A percentile compares a stretch with the other conserved stretches of the same genome.
phyloP scores from a whole-genome alignment of 2,888 invertebrate species.

The Pristionchus mayeri region DNA sequence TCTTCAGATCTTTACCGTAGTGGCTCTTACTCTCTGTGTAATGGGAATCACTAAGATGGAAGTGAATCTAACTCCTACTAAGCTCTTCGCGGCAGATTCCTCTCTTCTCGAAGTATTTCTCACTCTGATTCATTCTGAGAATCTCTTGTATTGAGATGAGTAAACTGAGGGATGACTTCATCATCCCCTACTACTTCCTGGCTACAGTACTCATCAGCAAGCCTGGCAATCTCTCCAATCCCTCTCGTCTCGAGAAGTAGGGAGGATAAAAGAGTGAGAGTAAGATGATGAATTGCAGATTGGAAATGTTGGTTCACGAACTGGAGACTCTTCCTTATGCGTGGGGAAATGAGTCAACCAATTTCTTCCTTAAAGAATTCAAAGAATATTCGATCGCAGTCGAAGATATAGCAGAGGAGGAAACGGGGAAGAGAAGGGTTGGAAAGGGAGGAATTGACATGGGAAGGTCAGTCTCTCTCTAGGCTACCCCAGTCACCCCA shows the following conservation, averaged over 20 bases:
- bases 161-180: conserved; percentile 70
- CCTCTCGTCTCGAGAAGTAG: conserved; percentile 48
- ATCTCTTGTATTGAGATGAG: conserved; percentile 61
- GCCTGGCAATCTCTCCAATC: conserved; percentile 68
- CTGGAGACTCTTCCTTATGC: conserved; percentile 67
- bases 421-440: background rate
- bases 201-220: conserved; percentile 66
- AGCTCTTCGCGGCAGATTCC: conserved; percentile 73
- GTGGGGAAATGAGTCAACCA: conserved; percentile 68
- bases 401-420: conserved; percentile 12
- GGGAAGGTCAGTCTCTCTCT: background rate
- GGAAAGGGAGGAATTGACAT: conserved; percentile 41
- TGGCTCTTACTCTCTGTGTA: conserved; percentile 42
- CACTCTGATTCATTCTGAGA: background rate
- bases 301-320: conserved; percentile 64
- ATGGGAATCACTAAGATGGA: conserved; percentile 73
- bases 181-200: conserved; percentile 69
- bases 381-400: conserved; percentile 36
- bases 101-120: conserved; percentile 62
- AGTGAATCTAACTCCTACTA: conserved; percentile 73
- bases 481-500: background rate
- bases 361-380: conserved; percentile 57
- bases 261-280: background rate
- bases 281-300: conserved; percentile 33
- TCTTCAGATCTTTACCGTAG: background rate